Conservation (phyloP, 92 coral and sea anemone genomes). For the Epizoanthus rinbou region DNA sequence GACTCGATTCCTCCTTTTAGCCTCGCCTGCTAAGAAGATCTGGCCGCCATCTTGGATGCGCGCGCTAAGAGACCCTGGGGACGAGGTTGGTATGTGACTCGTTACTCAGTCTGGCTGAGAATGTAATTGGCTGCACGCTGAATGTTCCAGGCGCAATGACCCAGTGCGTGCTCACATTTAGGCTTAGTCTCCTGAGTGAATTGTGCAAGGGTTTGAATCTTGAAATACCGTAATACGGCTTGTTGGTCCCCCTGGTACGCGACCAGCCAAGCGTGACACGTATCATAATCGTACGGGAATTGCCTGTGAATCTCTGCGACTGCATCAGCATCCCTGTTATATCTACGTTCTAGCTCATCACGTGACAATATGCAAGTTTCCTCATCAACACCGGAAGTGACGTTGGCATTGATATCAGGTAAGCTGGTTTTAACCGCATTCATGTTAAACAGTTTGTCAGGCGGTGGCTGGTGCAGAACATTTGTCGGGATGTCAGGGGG, state of each 20-base stretch:
- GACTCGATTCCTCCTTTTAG: no score
- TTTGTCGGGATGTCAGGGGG: constrained; percentile 17
- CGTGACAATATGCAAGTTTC: constrained; percentile 2
- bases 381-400: background rate
- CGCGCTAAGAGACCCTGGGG: no score
- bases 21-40: no score
- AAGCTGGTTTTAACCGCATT: background rate
- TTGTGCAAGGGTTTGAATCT: background rate
- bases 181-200: background rate
- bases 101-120: background rate
- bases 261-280: constrained; percentile 29
- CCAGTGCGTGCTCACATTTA: constrained; percentile 9
- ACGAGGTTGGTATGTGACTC: background rate
- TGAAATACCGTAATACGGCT: constrained; percentile 32
- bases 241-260: constrained; percentile 26
- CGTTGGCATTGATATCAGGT: background rate
- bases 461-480: background rate
- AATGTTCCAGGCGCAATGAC: background rate
- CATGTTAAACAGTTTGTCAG: background rate
- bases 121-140: constrained; percentile 34
- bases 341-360: constrained; percentile 13
- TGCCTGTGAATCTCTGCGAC: constrained; percentile 12
- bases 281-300: constrained; percentile 24
- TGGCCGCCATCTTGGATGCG: no score
- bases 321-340: constrained; percentile 19